Base-by-base conservation (phyloP, 2,113 vertebrate genomes). In the Paratilapia polleni region DNA sequence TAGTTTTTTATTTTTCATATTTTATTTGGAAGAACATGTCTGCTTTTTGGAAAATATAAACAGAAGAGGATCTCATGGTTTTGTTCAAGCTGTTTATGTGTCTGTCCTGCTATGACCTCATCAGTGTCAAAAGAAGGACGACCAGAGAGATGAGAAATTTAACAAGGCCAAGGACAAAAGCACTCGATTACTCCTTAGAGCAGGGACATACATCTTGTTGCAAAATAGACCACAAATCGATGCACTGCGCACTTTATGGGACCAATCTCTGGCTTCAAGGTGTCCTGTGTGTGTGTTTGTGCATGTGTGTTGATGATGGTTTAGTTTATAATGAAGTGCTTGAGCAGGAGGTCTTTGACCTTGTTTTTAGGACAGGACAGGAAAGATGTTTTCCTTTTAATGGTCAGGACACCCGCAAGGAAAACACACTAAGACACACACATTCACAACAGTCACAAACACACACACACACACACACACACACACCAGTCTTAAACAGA, bases 141-240 rank as follows among this genome's bases (percentile, higher is more conserved):
- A 57, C 4, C 24, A 3, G n/a, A 10, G 19, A n/a, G 80, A 89
- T 57, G 63, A 89, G 81, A 84, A 92, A 82, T 84, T 77, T 10
- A 83, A 83, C 83, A 68, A 82, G 79, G 61, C 41, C 85, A 70
- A 86, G 68, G 83, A 81, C 74, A 61, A 79, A 82, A 80, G 52
- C 61, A 31, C 70, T 57, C 8, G 4, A 78, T 83, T 41, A 68
- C 83, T 84, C 80, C 78, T 82, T 78, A 28, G 74, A 82, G 62
- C 61, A 47, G 38, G 49, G 43, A 84, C 83, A 77, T 87, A 83
- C 64, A 86, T 92, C 90, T 91, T 86, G 83, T 74, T 77, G 77
- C 81, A 77, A 79, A 86, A 81, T 14, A 61, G 57, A 87, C 57
- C 79, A 75, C 61, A 59, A 83, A 88, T 92, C 79, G 17, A 91